Evolutionary conservation across 2,797 vertebrate species (phyloP).

Genomic region (Melanogrammus aeglefinus): DNA sequence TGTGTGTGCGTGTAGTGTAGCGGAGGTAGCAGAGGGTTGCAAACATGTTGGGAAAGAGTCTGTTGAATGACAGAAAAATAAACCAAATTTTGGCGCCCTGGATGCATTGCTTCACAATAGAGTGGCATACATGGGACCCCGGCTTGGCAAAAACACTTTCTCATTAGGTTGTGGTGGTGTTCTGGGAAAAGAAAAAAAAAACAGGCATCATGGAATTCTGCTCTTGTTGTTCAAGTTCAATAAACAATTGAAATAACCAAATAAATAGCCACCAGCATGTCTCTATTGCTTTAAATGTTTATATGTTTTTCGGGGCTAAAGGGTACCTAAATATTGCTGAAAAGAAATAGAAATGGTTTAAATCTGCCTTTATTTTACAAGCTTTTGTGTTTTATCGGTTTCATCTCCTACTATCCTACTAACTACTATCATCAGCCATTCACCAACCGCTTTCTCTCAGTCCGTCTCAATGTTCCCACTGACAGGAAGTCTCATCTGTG

Average conservation of each 20-base stretch:
- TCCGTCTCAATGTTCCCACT: neutral
- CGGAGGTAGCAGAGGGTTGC: neutral
- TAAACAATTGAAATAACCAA: too few species aligned
- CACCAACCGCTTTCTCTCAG: neutral
- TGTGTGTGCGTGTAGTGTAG: neutral
- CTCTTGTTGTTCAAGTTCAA: too few species aligned
- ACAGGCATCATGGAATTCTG: neutral
- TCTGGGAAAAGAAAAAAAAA: neutral
- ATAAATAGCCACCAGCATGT: too few species aligned
- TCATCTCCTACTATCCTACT: too few species aligned
- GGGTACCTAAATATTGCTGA: too few species aligned
- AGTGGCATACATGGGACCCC: neutral
- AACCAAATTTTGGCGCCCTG: constrained; percentile 9
- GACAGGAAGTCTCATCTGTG: neutral
- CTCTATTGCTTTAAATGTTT: too few species aligned
- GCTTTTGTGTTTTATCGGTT: neutral
- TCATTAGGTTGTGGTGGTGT: neutral
- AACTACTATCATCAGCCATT: neutral
- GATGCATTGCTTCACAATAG: constrained; percentile 1
- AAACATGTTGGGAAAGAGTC: constrained; percentile 29
- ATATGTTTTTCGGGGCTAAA: too few species aligned
- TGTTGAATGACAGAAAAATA: neutral
- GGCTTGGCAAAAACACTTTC: neutral
- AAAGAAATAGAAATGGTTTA: too few species aligned
- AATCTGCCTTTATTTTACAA: too few species aligned